A percentile compares a stretch with the other conserved stretches of the same genome.
phyloP scores from a whole-genome alignment of 2,797 vertebrate genomes.

The Sphenodon punctatus region DNA sequence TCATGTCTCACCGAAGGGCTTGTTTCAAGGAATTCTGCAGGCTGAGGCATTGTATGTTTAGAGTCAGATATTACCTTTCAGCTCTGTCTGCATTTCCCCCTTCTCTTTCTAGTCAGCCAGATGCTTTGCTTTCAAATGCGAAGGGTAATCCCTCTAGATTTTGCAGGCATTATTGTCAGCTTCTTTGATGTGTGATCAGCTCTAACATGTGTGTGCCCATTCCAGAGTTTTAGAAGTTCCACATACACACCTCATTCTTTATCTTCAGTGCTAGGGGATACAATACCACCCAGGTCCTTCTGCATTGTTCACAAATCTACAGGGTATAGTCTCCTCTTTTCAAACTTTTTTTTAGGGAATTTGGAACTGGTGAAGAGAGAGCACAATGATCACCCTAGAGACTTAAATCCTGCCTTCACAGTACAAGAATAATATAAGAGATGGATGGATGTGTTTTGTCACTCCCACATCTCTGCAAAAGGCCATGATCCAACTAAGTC shows the following conservation, averaged over 20 bases:
- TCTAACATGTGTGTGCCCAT: not conserved
- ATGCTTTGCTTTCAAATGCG: slow-evolving; percentile 51
- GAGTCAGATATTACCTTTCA: slow-evolving; percentile 41
- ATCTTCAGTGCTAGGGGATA: not conserved
- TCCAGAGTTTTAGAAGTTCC: not conserved
- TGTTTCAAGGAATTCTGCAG: slow-evolving; percentile 41
- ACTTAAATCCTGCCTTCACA: not conserved
- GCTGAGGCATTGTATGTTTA: slow-evolving; percentile 45
- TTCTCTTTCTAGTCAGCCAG: slow-evolving; percentile 34
- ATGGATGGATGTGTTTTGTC: no score
- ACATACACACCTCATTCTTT: not conserved
- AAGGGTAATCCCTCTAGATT: slow-evolving; percentile 49
- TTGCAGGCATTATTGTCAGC: slow-evolving; percentile 40
- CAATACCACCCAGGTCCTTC: not conserved
- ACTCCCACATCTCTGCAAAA: no score
- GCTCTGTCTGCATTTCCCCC: not conserved
- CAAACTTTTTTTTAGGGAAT: not conserved
- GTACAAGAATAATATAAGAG: not conserved
- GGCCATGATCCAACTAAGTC: no score
- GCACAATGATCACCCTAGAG: not conserved
- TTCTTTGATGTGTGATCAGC: slow-evolving; percentile 50
- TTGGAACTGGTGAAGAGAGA: not conserved
- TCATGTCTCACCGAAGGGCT: slow-evolving; percentile 37
- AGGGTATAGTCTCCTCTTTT: not conserved
- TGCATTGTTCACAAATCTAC: slow-evolving; percentile 20